phyloP scores from a whole-genome alignment of 1,140 invertebrate species.

The Drosophila hydei region DNA sequence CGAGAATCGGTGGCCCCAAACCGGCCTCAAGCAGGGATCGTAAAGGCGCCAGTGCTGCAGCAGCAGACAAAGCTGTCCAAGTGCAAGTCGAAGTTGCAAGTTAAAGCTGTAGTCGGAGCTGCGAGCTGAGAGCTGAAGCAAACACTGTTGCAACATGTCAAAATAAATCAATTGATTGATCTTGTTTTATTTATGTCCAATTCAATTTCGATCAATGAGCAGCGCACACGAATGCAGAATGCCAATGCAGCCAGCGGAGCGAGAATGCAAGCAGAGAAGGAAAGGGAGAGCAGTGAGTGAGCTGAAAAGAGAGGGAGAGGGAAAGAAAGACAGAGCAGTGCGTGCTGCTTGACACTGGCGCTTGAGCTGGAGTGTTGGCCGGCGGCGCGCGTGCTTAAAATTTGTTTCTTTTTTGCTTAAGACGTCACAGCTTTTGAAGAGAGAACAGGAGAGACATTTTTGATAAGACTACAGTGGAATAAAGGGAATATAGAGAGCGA shows the following conservation, averaged over 20 bases:
- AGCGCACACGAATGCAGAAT: conserved; percentile 77
- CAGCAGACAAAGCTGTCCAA: conserved; percentile 46
- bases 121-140: conserved; percentile 12
- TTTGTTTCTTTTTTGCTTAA: not conserved
- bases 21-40: conserved; percentile 29
- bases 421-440: conserved; percentile 7
- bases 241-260: conserved; percentile 37
- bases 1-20: conserved; percentile 34
- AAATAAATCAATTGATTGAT: conserved; percentile 84
- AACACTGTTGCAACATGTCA: conserved; percentile 82
- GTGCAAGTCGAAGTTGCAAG: conserved; percentile 13
- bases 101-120: conserved; percentile 14
- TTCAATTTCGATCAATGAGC: conserved; percentile 84
- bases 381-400: conserved; percentile 52
- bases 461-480: not conserved
- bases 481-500: not conserved
- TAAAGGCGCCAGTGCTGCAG: conserved; percentile 49
- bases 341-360: conserved; percentile 55
- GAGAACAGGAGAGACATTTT: not conserved
- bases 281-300: not conserved
- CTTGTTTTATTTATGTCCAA: conserved; percentile 84
- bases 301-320: not conserved
- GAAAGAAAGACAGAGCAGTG: conserved; percentile 22
- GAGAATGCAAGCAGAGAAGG: not conserved
- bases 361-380: conserved; percentile 39